Conservation (phyloP, 2,113 vertebrate genomes). For the Leptobrachium leishanense region DNA sequence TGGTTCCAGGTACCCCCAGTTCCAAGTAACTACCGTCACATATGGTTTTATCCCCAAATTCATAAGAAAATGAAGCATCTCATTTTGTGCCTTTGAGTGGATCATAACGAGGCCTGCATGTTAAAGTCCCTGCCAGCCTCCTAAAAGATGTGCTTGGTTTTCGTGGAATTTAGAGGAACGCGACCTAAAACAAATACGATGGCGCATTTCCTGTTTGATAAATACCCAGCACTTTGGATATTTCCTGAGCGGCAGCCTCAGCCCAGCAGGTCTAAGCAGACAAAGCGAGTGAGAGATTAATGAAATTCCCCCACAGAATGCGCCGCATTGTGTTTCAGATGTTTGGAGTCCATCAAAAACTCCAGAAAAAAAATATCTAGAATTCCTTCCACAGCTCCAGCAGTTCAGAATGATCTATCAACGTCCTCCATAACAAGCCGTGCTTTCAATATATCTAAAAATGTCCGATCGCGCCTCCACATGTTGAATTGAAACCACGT, state of each 20-base stretch:
- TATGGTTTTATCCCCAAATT: too few species aligned
- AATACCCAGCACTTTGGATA: background rate
- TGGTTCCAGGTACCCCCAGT: too few species aligned
- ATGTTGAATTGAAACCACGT: conserved; percentile 20
- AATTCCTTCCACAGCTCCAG: background rate
- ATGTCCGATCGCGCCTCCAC: background rate
- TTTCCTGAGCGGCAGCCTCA: background rate
- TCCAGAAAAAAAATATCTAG: background rate
- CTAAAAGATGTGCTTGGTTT: background rate
- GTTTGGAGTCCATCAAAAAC: too few species aligned
- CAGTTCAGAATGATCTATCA: conserved; percentile 18
- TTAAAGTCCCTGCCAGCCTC: background rate
- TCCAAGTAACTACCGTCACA: too few species aligned
- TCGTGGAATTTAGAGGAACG: background rate
- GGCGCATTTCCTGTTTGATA: background rate
- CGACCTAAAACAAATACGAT: background rate
- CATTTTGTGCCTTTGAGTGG: too few species aligned
- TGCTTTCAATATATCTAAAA: conserved; percentile 22
- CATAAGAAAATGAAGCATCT: too few species aligned
- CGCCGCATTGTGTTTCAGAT: too few species aligned
- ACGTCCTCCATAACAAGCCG: background rate
- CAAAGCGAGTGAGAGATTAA: background rate
- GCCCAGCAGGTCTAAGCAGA: conserved; percentile 11
- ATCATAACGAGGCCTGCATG: too few species aligned
- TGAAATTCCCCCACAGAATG: too few species aligned